A percentile compares a stretch with the other conserved stretches of the same genome.
Evolutionary conservation across 2,113 vertebrate species (phyloP).

Genomic region (Naja naja): DNA sequence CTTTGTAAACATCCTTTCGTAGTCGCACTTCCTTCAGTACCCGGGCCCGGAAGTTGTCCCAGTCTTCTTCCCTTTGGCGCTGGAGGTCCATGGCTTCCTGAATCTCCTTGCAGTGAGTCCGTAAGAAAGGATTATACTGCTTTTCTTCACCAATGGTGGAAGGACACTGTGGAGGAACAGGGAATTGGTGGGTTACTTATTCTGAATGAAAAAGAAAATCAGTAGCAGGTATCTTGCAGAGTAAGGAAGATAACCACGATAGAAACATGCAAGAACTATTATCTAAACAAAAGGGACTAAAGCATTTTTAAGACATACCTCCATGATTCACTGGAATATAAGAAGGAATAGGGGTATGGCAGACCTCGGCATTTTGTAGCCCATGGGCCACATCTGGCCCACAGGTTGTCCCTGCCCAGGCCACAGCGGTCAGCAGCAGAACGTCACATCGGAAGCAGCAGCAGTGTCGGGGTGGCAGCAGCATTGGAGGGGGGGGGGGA

Average conservation of each 20-base stretch:
- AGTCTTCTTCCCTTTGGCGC: conserved; percentile 72
- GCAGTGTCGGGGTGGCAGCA: neutral
- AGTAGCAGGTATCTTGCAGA: neutral
- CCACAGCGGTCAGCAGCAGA: neutral
- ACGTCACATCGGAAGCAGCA: neutral
- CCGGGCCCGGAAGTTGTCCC: conserved; percentile 79
- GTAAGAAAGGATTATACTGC: conserved; percentile 92
- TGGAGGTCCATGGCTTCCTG: conserved; percentile 81
- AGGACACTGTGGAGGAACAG: conserved; percentile 77
- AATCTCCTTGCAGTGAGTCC: conserved; percentile 82
- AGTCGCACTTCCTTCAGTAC: conserved; percentile 87
- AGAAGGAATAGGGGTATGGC: neutral
- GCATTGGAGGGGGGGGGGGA: accelerated
- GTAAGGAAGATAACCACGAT: neutral
- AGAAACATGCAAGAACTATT: neutral
- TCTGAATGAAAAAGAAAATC: neutral
- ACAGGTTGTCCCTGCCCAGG: neutral
- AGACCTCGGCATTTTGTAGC: neutral
- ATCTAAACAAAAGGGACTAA: neutral
- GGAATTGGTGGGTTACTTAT: neutral
- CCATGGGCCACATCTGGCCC: neutral
- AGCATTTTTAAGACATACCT: neutral
- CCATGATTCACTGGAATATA: neutral
- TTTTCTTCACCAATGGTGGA: conserved; percentile 92
- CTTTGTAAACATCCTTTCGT: conserved; percentile 88